Percentiles rank a stretch among this genome's conserved stretches.
Evolutionary conservation across 2,797 vertebrate species (phyloP).

Genomic region (Cirrhinus mrigala): DNA sequence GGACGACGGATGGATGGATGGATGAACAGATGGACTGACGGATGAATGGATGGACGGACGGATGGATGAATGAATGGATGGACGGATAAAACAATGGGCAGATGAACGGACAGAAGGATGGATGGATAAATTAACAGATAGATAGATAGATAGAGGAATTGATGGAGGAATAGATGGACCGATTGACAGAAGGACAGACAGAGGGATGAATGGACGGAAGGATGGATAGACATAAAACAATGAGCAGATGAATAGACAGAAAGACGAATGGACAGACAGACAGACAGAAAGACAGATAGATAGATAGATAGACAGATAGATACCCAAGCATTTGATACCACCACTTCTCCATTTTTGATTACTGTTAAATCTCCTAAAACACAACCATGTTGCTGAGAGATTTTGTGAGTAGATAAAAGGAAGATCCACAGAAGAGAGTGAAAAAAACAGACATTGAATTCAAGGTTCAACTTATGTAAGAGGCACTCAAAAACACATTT

Average conservation of each 20-base stretch:
- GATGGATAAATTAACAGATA: background rate
- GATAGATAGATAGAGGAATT: background rate
- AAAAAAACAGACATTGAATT: background rate
- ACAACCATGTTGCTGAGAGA: background rate
- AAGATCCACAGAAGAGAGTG: background rate
- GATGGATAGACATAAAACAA: too few relatives aligned
- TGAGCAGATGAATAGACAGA: background rate
- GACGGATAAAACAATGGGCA: background rate
- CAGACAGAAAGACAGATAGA: background rate
- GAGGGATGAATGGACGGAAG: too few relatives aligned
- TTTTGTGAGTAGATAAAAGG: background rate
- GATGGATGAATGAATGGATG: background rate
- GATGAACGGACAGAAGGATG: rapidly evolving
- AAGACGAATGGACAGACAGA: background rate
- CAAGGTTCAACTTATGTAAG: slow-evolving; percentile 25
- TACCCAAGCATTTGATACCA: background rate
- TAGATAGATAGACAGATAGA: background rate
- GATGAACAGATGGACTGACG: background rate
- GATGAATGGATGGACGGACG: too few relatives aligned
- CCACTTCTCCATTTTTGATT: background rate
- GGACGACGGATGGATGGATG: rapidly evolving
- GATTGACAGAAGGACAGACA: background rate
- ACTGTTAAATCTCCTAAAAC: background rate
- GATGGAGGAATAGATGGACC: background rate
- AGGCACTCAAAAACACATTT: background rate